These are phyloP conservation scores for Antedon mediterranea DNA, from an alignment of 53 echinoderm and acorn worm species.

Conservation along the genomic window DNA sequence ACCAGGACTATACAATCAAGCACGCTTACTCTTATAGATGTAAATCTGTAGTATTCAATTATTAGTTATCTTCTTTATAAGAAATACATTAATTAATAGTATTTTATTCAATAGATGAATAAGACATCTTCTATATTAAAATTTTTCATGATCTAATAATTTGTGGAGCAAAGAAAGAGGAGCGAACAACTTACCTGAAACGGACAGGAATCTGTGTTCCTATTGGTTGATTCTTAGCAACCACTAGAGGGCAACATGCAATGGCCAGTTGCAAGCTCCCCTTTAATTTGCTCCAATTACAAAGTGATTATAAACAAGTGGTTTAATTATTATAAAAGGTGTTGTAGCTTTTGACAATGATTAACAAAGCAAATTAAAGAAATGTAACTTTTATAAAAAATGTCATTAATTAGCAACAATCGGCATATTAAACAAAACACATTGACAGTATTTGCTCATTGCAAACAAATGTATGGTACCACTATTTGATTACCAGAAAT, in stretches of 20 bases:
- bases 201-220: not conserved
- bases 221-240: not conserved
- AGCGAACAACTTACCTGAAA: conserved; percentile 82
- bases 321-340: too few species aligned
- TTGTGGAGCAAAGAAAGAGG: conserved; percentile 51
- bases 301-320: not conserved
- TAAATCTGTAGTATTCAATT: conserved; percentile 70
- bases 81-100: too few species aligned
- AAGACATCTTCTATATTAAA: too few species aligned
- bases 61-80: too few species aligned
- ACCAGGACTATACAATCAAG: too few species aligned
- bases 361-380: too few species aligned
- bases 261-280: conserved; percentile 82
- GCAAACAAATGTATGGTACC: too few species aligned
- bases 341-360: too few species aligned
- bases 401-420: not conserved
- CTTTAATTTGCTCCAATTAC: conserved; percentile 56
- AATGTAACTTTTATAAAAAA: too few species aligned
- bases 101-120: too few species aligned
- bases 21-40: conserved; percentile 67
- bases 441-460: too few species aligned
- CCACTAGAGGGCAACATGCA: not conserved
- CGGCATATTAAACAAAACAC: not conserved
- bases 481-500: too few species aligned
- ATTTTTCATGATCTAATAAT: not conserved